Base-by-base conservation (phyloP, 2,888 invertebrate genomes). In the Lithophane socia region DNA sequence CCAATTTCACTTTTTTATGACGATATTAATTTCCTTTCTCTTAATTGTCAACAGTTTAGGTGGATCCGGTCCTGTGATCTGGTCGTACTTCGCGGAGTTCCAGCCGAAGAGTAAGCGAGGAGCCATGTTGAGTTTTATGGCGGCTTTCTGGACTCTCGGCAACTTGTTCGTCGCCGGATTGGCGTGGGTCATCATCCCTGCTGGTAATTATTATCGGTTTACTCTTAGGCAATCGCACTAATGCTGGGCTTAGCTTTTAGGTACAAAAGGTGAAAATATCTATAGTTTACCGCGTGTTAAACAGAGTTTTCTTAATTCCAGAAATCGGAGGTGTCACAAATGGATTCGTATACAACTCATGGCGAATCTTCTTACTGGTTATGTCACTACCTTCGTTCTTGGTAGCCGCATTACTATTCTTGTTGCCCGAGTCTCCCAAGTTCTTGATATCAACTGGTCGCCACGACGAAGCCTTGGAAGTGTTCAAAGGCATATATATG, bases 41-140 rank as follows among this genome's bases (percentile, higher is more conserved):
- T 47, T n/a, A 24, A 24, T 58, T 78, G 16, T 68, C 70, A 97
- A 70, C 94, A 98, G 98, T 86, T 97, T 98, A 89, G 98, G 98
- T 89, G 98, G 98, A 84, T 98, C 98, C 91, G 98, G 99, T 93
- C 99, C 99, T 79, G 99, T 99, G 86, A 98, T 99, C 94, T 99
- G 99, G 98, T 98, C 99, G 42, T 99, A 99, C 95, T 99, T 99
- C 95, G 98, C 99, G 81, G 99, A 99, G 96, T 99, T 99, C 95
- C 99, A 99, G 95, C 99, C 99, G 77, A 99, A 98, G 95, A 97
- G 98, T 88, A 98, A 98, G 93, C 97, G 99, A 88, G 99, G 99
- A 72, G 98, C 98, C 73, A 99, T 99, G 99, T 97, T 99, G 89
- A 99, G 99, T 90, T 98, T 98, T 93, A 98, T 99, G 98, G 99